Evolutionary conservation across 2,113 vertebrate species (phyloP), one percentile per base, ranked within the genome.

Genomic region (Falco punctatus): DNA sequence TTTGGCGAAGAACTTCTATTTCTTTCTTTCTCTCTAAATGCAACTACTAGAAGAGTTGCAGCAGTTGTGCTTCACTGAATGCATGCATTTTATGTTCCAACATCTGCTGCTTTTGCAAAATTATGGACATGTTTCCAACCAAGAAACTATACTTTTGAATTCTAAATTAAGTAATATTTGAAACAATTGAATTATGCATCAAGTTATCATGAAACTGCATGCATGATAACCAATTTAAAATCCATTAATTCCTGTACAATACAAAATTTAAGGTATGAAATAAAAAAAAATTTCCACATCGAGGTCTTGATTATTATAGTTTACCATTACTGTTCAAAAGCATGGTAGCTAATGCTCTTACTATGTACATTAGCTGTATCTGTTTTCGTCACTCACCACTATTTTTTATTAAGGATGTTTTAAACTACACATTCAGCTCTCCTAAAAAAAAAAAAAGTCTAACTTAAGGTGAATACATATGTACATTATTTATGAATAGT

Each of bases 261-360:
- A 96, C 58, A 86, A 35, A 96, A 93, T 93, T 77, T 82, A 40
- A 95, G 92, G 69, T 86, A 97, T 46, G 69, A 94, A 96, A 96
- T 82, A 95, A 62, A 30, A 95, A 96, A 94, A 84, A 62, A 62
- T 91, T 86, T 79, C 81, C 72, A 90, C 77, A 96, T 94, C 84
- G 73, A 69, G 73, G 81, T 96, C 90, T 67, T 94, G 72, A 96
- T 95, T 95, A 95, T 92, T 95, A 42, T 32, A 92, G 66, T 81
- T 97, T 94, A 85, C 80, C 74, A 92, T 88, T 92, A 90, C 57
- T 87, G 79, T 94, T 58, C 67, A 90, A 94, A 97, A 92, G 58
- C 65, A 86, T 8, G 28, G 84, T 17, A 96, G 70, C 78, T 74
- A 77, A 94, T 80, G 85, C 70, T 96, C 82, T 96, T 89, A 52